phyloP scores from a whole-genome alignment of 2,113 vertebrate species.

The Anhinga rufa region DNA sequence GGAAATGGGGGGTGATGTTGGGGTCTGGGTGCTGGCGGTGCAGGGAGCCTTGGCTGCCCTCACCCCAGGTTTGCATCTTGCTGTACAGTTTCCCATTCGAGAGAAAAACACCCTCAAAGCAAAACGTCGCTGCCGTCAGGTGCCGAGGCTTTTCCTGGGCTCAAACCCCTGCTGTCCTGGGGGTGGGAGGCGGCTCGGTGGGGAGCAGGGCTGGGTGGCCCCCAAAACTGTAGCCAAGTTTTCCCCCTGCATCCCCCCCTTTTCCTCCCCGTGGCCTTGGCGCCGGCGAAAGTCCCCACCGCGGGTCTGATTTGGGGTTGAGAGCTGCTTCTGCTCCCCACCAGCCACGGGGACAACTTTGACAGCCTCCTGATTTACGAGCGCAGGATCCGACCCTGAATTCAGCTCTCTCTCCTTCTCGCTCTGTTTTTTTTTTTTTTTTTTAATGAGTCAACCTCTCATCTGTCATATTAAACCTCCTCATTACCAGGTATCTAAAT shows the following conservation, averaged over 20 bases:
- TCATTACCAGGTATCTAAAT: slow-evolving; percentile 57
- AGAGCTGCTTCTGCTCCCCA: neutral
- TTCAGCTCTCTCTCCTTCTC: neutral
- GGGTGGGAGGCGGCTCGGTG: neutral
- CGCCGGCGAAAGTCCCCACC: accelerated
- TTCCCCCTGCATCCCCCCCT: neutral
- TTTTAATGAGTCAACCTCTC: slow-evolving; percentile 46
- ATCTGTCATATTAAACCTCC: slow-evolving; percentile 38
- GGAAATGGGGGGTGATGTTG: neutral
- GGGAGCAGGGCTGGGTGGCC: neutral
- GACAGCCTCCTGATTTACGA: neutral
- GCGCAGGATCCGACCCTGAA: neutral
- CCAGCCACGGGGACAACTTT: accelerated
- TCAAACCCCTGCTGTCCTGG: neutral
- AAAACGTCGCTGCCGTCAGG: accelerated
- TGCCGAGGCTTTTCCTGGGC: accelerated
- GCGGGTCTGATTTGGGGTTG: neutral
- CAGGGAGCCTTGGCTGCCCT: neutral
- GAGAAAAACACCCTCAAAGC: neutral
- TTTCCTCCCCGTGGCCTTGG: neutral
- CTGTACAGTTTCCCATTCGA: accelerated
- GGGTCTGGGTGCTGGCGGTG: neutral
- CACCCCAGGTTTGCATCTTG: neutral
- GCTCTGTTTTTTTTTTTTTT: neutral
- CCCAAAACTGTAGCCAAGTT: neutral